Base-by-base conservation (phyloP, 2,888 invertebrate genomes). In the Pyrgus malvae region DNA sequence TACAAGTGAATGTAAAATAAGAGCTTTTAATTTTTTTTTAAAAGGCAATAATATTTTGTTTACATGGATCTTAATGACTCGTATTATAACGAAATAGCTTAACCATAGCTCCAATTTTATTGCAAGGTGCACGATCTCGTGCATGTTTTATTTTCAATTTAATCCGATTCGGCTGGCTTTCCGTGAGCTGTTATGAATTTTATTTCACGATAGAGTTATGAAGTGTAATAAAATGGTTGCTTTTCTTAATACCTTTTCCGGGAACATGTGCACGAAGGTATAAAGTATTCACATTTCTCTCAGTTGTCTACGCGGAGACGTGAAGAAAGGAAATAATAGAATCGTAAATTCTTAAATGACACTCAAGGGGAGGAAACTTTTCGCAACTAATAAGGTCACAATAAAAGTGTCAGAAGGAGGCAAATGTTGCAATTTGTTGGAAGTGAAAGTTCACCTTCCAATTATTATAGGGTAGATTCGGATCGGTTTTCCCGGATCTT, bases 281-380 rank as follows among this genome's bases (percentile, higher is more conserved):
- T 64, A 59, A 62, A 64, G 61, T 57, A 64, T 62, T 63, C 63
- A 64, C 56, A 53, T 62, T 61, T 56, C 57, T 51, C 59, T 69
- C 66, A 62, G 66, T 66, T 65, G 66, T 71, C 68, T 63, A 59
- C 59, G 64, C 65, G 64, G 62, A 65, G 64, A 65, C 64, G 60
- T 65, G 69, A 65, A 65, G 61, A 64, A 64, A 67, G 66, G 16
- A 70, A 71, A 74, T 75, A 78, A 76, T 78, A 75, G 72, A 70
- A 70, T 69, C 73, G 73, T 83, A 80, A 82, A 83, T 80, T 81
- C 68, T 72, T 76, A 78, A 76, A 78, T 76, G 76, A 76, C 81
- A 78, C 68, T 65, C 64, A 71, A 35, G 71, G 68, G 67, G 48
- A 58, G 68, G 64, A 63, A 80, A 76, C 67, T 78, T 75, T 67